Percentiles rank a stretch among this genome's conserved stretches.
Evolutionary conservation across 1,140 invertebrate species (phyloP).

Genomic region (Drosophila ficusphila): DNA sequence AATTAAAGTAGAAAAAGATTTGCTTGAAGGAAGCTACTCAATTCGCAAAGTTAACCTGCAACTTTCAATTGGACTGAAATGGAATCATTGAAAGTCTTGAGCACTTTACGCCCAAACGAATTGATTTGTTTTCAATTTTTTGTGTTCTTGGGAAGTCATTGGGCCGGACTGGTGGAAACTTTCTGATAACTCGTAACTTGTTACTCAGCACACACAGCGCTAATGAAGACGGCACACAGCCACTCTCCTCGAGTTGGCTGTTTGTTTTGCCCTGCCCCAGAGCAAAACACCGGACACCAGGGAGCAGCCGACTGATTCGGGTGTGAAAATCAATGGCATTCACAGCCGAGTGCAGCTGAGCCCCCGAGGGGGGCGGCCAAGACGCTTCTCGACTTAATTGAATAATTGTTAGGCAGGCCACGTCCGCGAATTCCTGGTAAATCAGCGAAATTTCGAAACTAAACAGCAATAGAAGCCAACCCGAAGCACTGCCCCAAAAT

Average conservation of each 20-base stretch:
- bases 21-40: background rate
- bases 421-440: constrained; percentile 46
- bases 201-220: constrained; percentile 47
- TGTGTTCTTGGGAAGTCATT: constrained; percentile 39
- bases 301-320: constrained; percentile 25
- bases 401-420: constrained; percentile 79
- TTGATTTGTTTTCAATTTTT: constrained; percentile 57
- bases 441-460: constrained; percentile 38
- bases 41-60: constrained; percentile 35
- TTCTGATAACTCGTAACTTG: constrained; percentile 48
- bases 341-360: constrained; percentile 41
- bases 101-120: constrained; percentile 66
- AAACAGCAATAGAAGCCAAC: constrained; percentile 4
- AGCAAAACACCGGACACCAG: constrained; percentile 16
- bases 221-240: constrained; percentile 57
- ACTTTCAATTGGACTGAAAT: constrained; percentile 60
- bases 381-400: constrained; percentile 81
- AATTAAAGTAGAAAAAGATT: background rate
- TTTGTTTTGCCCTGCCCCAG: constrained; percentile 18
- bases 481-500: constrained; percentile 24
- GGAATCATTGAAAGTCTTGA: constrained; percentile 46
- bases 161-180: constrained; percentile 30
- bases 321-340: constrained; percentile 58
- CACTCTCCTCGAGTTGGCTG: background rate
- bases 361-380: constrained; percentile 40